phyloP scores from a whole-genome alignment of 2,113 vertebrate genomes.

The Emydocephalus ijimae region DNA sequence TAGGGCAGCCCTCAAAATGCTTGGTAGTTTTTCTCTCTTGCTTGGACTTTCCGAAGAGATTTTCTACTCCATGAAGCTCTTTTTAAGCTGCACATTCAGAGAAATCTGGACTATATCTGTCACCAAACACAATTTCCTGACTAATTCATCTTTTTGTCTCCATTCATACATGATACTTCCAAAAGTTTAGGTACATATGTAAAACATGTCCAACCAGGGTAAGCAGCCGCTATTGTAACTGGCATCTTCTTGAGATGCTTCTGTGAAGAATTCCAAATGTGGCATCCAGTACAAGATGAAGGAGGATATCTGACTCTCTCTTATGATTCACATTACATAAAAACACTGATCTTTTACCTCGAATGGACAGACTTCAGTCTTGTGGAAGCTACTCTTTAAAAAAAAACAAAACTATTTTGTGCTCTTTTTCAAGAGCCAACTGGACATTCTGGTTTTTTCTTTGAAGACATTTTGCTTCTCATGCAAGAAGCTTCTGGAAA shows the following conservation, averaged over 20 bases:
- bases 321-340: not conserved
- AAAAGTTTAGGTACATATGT: not conserved
- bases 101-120: not conserved
- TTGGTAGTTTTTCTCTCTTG: not conserved
- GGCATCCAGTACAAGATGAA: not conserved
- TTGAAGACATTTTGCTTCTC: no score
- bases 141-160: no score
- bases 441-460: no score
- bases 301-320: not conserved
- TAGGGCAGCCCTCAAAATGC: not conserved
- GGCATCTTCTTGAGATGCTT: not conserved
- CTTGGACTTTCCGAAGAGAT: not conserved
- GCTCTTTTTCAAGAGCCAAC: no score
- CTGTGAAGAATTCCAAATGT: not conserved
- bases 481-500: no score
- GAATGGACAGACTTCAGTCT: not conserved
- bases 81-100: not conserved
- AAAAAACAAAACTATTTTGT: no score
- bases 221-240: not conserved
- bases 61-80: not conserved
- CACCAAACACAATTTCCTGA: not conserved
- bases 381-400: not conserved
- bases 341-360: not conserved
- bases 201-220: not conserved
- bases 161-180: not conserved